phyloP scores from a whole-genome alignment of 2,113 vertebrate species.

The Triplophysa tibetana region DNA sequence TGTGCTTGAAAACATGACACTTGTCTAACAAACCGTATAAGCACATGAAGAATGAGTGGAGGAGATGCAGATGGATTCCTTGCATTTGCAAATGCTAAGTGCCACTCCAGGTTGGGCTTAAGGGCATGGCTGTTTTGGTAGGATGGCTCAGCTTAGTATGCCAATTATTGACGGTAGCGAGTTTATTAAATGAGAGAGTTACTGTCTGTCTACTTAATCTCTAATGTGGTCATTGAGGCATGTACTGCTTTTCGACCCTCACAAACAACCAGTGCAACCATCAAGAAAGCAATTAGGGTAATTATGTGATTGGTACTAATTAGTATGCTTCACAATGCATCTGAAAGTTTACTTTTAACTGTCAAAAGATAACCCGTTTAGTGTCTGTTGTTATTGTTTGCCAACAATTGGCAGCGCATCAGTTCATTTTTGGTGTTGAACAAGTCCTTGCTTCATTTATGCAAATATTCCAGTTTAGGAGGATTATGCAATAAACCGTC shows the following conservation, averaged over 20 bases:
- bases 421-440: conserved; percentile 23
- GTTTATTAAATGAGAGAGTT: conserved; percentile 35
- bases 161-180: conserved; percentile 45
- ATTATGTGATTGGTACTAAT: conserved; percentile 49
- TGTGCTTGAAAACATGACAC: conserved; percentile 18
- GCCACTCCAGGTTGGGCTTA: conserved; percentile 25
- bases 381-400: conserved; percentile 2
- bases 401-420: background rate
- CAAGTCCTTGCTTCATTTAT: conserved; percentile 24
- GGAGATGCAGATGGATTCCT: conserved; percentile 18
- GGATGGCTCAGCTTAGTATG: conserved; percentile 23
- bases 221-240: conserved; percentile 24
- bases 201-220: background rate
- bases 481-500: background rate
- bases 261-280: conserved; percentile 37
- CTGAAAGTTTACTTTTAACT: conserved; percentile 14
- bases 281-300: conserved; percentile 46
- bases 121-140: conserved; percentile 36
- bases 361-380: background rate
- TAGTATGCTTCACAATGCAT: conserved; percentile 16
- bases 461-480: background rate
- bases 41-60: background rate
- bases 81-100: conserved; percentile 28
- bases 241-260: conserved; percentile 26
- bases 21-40: conserved; percentile 4